A percentile compares a stretch with the other conserved stretches of the same genome.
Conservation (phyloP, 2,888 invertebrate genomes). For the Proisotoma minuta region DNA sequence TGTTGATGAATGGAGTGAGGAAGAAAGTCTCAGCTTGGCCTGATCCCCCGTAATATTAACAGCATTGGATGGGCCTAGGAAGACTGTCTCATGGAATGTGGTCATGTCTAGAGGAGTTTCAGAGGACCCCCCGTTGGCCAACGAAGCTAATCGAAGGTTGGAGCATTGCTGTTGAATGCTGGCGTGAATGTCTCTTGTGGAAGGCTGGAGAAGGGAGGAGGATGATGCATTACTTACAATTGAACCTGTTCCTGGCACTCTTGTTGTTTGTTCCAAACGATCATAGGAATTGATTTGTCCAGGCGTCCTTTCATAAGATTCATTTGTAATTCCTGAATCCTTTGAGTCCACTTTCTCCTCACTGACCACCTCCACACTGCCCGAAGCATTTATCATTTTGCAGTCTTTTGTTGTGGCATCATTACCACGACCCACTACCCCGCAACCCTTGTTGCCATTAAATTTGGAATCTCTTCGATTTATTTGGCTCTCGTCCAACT, state of each 20-base stretch:
- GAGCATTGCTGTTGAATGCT: slow-evolving; percentile 36
- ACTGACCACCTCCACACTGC: slow-evolving; percentile 3
- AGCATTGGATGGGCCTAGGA: slow-evolving; percentile 40
- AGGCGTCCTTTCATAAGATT: slow-evolving; percentile 29
- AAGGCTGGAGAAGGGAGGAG: slow-evolving; percentile 31
- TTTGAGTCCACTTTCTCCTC: slow-evolving; percentile 32
- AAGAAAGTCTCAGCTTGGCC: slow-evolving; percentile 18
- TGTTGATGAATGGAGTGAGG: slow-evolving; percentile 50
- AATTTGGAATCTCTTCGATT: background rate
- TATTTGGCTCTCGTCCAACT: background rate
- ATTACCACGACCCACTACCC: slow-evolving; percentile 13
- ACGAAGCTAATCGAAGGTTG: slow-evolving; percentile 32
- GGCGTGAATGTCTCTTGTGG: slow-evolving; percentile 34
- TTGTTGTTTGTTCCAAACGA: background rate
- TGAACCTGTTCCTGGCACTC: background rate
- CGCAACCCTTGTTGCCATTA: background rate
- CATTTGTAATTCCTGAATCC: slow-evolving; percentile 32
- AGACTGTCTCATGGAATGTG: slow-evolving; percentile 52
- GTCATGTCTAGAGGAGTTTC: slow-evolving; percentile 49
- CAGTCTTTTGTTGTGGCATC: background rate
- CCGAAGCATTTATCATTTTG: slow-evolving; percentile 14
- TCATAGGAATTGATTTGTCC: slow-evolving; percentile 22
- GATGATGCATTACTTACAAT: slow-evolving; percentile 12
- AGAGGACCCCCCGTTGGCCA: slow-evolving; percentile 12
- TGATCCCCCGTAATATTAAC: slow-evolving; percentile 37